Conservation (phyloP, 1,140 invertebrate genomes). For the Drosophila albomicans region DNA sequence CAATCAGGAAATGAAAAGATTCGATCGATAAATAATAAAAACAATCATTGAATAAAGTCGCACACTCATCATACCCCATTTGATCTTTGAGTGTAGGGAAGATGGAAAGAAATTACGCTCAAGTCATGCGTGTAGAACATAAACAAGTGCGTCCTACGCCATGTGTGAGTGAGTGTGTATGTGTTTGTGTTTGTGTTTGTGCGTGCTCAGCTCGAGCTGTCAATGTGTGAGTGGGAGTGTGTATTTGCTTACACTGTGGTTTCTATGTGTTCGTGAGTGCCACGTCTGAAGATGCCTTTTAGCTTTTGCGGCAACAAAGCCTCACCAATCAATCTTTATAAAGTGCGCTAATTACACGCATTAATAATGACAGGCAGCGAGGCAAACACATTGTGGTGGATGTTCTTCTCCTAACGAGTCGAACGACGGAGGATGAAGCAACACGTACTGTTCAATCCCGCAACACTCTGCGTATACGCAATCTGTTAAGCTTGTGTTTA, state of each 20-base stretch:
- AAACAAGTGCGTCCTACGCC: constrained; percentile 66
- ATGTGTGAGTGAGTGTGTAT: constrained; percentile 27
- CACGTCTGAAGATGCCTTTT: constrained; percentile 44
- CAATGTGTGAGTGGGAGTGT: constrained; percentile 15
- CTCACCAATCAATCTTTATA: constrained; percentile 77
- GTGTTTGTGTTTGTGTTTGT: constrained; percentile 18
- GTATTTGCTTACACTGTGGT: constrained; percentile 60
- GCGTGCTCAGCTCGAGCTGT: constrained; percentile 18
- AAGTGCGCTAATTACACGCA: constrained; percentile 77
- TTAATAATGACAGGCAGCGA: constrained; percentile 70
- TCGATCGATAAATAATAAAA: no score
- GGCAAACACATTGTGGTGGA: background rate
- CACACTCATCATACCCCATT: background rate
- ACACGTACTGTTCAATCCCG: constrained; percentile 40
- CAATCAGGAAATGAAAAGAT: no score
- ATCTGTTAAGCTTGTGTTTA: constrained; percentile 32
- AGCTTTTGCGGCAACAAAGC: constrained; percentile 35
- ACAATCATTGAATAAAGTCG: no score
- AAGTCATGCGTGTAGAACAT: constrained; percentile 76
- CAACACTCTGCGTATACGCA: constrained; percentile 44
- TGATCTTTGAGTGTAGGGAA: background rate
- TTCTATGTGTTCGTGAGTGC: constrained; percentile 38
- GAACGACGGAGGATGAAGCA: constrained; percentile 15
- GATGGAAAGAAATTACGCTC: constrained; percentile 61
- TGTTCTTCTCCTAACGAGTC: background rate